phyloP scores from a whole-genome alignment of 2,113 vertebrate species.

The Albula glossodonta region DNA sequence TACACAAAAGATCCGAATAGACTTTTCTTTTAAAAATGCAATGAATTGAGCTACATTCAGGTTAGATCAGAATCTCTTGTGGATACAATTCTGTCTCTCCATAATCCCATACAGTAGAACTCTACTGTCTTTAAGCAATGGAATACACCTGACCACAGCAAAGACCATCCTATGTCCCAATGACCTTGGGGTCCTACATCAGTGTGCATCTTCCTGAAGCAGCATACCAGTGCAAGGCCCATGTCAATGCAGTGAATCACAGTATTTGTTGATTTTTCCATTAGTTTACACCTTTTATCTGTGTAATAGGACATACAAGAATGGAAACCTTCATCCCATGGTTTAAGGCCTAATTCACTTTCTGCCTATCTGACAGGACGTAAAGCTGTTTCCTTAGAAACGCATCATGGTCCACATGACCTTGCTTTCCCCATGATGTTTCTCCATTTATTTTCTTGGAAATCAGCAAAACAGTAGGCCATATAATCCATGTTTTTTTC shows the following conservation, averaged over 20 bases:
- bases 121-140: not conserved
- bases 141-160: slow-evolving; percentile 1
- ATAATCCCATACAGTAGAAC: not conserved
- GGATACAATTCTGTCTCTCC: not conserved
- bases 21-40: not conserved
- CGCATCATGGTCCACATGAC: not conserved
- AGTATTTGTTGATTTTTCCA: slow-evolving; percentile 15
- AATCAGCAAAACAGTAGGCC: not conserved
- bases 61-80: not conserved
- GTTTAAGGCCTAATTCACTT: not conserved
- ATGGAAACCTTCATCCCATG: not conserved
- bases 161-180: not conserved
- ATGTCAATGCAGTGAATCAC: slow-evolving; percentile 21
- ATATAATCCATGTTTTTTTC: not conserved
- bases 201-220: slow-evolving; percentile 25
- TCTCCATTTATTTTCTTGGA: not conserved
- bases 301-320: slow-evolving; percentile 20
- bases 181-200: not conserved
- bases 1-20: not conserved
- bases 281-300: slow-evolving; percentile 15
- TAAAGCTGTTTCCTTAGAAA: not conserved
- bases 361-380: not conserved
- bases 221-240: slow-evolving; percentile 27
- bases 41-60: slow-evolving; percentile 13
- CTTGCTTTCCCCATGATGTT: not conserved